Base-by-base conservation (phyloP, 2,888 invertebrate species). In the Clistopyga incitator region DNA sequence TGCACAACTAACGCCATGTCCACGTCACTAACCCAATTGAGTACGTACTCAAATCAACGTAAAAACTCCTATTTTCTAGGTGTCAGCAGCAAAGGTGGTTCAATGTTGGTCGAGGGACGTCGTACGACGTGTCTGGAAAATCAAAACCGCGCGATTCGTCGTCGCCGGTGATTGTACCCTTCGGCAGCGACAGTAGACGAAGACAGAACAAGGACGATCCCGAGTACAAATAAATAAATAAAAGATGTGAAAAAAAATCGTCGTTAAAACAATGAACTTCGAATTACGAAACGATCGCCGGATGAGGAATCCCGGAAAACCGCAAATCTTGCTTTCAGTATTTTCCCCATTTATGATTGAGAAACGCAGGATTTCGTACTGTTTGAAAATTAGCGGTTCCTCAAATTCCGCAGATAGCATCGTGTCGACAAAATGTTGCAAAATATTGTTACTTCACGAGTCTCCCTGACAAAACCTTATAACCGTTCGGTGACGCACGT, bases 151-250 rank as follows among this genome's bases (percentile, higher is more conserved):
- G 86, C n/a, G 88, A 86, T 20, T 84, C 75, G 34, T 87, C 88
- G 18, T 90, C 90, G 20, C 90, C 91, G 8, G 85, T 88, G 20
- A 89, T 90, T 85, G 85, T 89, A 20, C 77, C 90, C 10, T 68
- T 91, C 54, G 89, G 89, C 68, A 81, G 88, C 6, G 76, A 85
- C n/a, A 89, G 91, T 87, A 90, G 91, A 3, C 89, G 91, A 81
- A 91, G 92, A 85, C 91, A 87, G 59, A 92, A 88, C 18, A 91
- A 90, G 78, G 91, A 92, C 20, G 92, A 92, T 85, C 91, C 92
- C 25, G 89, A 91, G 85, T 87, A 89, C 71, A 85, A 85, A 87
- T 67, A 38, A 75, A 76, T 54, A 34, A 34, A 18, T 64, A 18
- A 34, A 18, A 64, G 2, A 3, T 25, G 56, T 11, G 25, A 56